Evolutionary conservation across 1,140 invertebrate species (phyloP).

Genomic region (Holcopasites calliopsidis): DNA sequence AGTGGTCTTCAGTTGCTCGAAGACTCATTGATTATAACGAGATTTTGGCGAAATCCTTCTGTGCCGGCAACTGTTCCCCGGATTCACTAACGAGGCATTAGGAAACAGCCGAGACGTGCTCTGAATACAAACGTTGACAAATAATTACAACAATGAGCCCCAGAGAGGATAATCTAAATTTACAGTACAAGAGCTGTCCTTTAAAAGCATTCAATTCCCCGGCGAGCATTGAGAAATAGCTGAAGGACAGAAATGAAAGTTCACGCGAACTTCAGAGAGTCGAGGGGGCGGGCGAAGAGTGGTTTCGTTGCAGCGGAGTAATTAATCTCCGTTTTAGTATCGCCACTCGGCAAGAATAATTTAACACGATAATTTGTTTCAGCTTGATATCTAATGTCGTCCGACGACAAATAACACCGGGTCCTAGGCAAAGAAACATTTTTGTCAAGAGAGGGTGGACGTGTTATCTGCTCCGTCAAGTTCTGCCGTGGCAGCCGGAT

Average conservation of each 20-base stretch:
- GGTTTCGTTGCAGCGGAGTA: background rate
- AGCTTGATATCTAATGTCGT: background rate
- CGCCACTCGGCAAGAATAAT: background rate
- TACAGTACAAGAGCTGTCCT: no score
- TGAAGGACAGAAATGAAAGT: background rate
- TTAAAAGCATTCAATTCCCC: no score
- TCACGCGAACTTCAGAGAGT: no score
- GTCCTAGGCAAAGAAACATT: background rate
- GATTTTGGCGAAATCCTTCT: background rate
- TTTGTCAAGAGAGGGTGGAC: background rate
- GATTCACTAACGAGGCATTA: no score
- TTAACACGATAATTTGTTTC: conserved; percentile 6
- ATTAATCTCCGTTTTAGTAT: conserved; percentile 3
- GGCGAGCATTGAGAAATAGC: background rate
- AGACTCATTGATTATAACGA: background rate
- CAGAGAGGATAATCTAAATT: no score
- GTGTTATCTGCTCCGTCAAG: background rate
- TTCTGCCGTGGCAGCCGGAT: background rate
- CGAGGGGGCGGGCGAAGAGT: no score
- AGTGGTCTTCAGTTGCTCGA: no score
- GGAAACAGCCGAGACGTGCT: no score
- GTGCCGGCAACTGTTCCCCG: no score
- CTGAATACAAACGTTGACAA: no score
- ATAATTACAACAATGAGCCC: no score
- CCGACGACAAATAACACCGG: conserved; percentile 11